phyloP scores from a whole-genome alignment of 1,140 invertebrate genomes.

The Venturia canescens region DNA sequence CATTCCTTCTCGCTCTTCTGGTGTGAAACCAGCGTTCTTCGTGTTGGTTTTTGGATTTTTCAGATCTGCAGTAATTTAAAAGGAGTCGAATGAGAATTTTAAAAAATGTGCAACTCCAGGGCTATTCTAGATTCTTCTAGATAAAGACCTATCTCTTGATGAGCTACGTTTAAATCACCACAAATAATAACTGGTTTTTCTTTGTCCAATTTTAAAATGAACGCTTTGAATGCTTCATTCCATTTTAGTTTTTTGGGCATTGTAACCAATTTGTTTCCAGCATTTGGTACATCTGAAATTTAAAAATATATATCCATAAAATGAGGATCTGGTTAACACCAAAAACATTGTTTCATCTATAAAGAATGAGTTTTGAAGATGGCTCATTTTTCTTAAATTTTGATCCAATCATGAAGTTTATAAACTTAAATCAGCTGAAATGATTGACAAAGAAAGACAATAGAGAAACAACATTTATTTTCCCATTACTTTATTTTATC shows the following conservation, averaged over 20 bases:
- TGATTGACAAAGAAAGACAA: too few relatives aligned
- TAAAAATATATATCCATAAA: slow-evolving; percentile 47
- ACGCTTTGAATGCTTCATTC: slow-evolving; percentile 89
- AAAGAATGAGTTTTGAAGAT: not conserved
- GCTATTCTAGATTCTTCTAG: too few relatives aligned
- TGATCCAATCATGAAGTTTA: too few relatives aligned
- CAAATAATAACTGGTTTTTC: slow-evolving; percentile 96
- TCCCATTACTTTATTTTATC: too few relatives aligned
- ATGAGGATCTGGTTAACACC: not conserved
- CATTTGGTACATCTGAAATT: slow-evolving; percentile 85
- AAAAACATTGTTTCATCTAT: slow-evolving; percentile 1
- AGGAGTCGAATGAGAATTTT: slow-evolving; percentile 18
- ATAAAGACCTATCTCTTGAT: slow-evolving; percentile 91
- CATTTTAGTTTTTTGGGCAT: slow-evolving; percentile 93
- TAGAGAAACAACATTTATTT: too few relatives aligned
- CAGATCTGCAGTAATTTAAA: slow-evolving; percentile 82
- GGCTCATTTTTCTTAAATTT: too few relatives aligned
- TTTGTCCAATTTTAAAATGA: slow-evolving; percentile 88
- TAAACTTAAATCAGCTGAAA: too few relatives aligned
- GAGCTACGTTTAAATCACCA: slow-evolving; percentile 98
- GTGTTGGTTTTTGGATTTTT: slow-evolving; percentile 96
- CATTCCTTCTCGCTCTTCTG: slow-evolving; percentile 95
- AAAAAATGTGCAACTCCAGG: not conserved
- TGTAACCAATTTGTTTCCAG: slow-evolving; percentile 89
- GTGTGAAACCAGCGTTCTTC: slow-evolving; percentile 96